Conservation (phyloP, 2,888 invertebrate species). For the Tortrix viridana region DNA sequence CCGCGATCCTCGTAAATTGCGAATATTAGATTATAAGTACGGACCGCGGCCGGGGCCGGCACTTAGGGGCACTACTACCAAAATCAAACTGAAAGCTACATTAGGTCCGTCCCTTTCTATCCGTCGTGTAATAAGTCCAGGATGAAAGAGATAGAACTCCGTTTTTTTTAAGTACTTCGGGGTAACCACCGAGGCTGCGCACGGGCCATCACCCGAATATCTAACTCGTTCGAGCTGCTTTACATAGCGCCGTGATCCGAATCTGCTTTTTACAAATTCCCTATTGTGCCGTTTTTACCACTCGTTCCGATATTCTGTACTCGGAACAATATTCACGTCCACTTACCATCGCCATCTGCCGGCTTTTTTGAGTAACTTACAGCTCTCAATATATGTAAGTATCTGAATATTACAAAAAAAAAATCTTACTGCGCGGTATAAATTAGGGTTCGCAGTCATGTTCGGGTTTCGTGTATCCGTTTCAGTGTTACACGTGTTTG, state of each 20-base stretch:
- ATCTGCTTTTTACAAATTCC: slow-evolving; percentile 66
- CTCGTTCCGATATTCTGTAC: slow-evolving; percentile 42
- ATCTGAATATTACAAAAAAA: too few relatives aligned
- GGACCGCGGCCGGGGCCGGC: slow-evolving; percentile 56
- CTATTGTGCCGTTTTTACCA: slow-evolving; percentile 58
- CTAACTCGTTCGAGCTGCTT: slow-evolving; percentile 71
- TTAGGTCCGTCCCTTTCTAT: background rate
- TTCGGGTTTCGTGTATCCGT: too few relatives aligned
- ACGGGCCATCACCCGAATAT: slow-evolving; percentile 77
- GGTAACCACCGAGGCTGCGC: slow-evolving; percentile 45
- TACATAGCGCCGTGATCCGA: slow-evolving; percentile 76
- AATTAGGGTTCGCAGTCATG: too few relatives aligned
- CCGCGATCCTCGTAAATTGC: slow-evolving; percentile 82
- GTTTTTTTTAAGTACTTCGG: too few relatives aligned
- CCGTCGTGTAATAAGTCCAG: background rate
- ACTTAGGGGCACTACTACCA: background rate
- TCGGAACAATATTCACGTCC: slow-evolving; percentile 18
- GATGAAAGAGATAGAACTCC: too few relatives aligned
- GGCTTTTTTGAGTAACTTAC: slow-evolving; percentile 11
- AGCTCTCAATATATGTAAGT: background rate
- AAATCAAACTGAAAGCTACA: too few relatives aligned
- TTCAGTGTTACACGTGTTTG: too few relatives aligned
- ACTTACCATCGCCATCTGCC: slow-evolving; percentile 16
- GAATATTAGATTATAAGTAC: slow-evolving; percentile 84
- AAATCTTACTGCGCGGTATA: too few relatives aligned